Conservation (phyloP, 2,113 vertebrate genomes). For the Gallinago media region DNA sequence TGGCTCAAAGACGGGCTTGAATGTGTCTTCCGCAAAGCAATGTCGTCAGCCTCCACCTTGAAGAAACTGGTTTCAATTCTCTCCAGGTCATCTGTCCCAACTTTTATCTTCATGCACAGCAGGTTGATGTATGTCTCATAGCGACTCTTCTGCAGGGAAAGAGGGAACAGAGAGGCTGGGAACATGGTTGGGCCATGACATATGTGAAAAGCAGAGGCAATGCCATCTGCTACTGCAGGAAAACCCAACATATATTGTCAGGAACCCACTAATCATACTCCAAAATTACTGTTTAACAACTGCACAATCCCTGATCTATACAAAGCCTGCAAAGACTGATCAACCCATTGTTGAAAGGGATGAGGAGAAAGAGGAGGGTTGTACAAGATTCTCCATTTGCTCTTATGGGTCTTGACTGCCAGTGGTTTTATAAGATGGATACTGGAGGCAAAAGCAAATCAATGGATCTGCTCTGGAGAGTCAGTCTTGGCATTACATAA, state of each 20-base stretch:
- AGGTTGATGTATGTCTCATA: conserved; percentile 95
- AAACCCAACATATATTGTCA: not conserved
- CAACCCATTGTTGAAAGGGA: not conserved
- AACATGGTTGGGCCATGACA: not conserved
- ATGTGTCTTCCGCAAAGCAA: conserved; percentile 90
- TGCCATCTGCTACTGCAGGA: not conserved
- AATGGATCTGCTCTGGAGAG: not conserved
- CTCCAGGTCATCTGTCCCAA: conserved; percentile 92
- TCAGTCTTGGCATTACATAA: not conserved
- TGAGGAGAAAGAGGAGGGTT: not conserved
- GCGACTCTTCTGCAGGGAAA: conserved; percentile 87
- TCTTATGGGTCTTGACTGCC: not conserved
- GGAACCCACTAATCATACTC: not conserved
- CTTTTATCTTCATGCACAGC: conserved; percentile 89
- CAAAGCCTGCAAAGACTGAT: not conserved
- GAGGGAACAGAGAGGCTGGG: conserved; percentile 17
- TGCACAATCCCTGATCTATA: not conserved
- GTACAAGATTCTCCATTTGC: not conserved
- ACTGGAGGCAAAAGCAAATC: not conserved
- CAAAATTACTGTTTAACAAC: not conserved
- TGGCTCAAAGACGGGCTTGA: conserved; percentile 94
- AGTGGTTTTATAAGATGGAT: not conserved
- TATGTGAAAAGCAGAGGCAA: not conserved
- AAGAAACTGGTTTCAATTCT: conserved; percentile 91
- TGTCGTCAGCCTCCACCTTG: conserved; percentile 82